Evolutionary conservation across 2,797 vertebrate species (phyloP).

Genomic region (Balearica regulorum): DNA sequence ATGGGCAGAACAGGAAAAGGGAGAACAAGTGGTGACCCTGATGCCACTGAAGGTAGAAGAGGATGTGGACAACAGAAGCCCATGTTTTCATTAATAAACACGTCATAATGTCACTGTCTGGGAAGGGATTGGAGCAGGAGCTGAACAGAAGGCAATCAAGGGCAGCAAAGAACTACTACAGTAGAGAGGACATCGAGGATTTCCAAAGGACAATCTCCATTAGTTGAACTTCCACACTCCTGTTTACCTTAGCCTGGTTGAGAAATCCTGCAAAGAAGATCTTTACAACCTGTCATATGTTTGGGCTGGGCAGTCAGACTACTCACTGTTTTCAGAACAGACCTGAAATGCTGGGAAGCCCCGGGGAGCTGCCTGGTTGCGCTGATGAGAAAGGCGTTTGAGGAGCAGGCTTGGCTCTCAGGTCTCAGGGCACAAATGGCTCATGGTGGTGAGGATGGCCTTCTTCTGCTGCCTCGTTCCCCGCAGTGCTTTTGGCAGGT

Average conservation of each 20-base stretch:
- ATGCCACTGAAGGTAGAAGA: background rate
- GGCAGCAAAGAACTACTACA: background rate
- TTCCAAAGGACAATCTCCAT: background rate
- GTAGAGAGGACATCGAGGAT: background rate
- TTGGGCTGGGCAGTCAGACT: background rate
- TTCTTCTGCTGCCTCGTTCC: background rate
- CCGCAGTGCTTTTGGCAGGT: background rate
- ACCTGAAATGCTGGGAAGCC: background rate
- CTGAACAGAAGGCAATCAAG: background rate
- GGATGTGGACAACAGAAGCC: background rate
- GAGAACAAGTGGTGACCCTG: background rate
- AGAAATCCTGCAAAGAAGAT: background rate
- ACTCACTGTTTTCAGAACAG: background rate
- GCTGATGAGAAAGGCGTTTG: background rate
- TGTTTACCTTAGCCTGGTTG: background rate
- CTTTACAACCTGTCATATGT: background rate
- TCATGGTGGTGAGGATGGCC: accelerated
- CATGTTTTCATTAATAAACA: background rate
- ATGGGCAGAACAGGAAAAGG: background rate
- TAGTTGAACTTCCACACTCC: background rate
- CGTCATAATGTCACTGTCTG: background rate
- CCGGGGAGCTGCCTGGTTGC: accelerated
- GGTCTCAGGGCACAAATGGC: background rate
- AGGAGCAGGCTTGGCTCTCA: background rate
- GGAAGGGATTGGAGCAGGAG: background rate